Base-by-base conservation (phyloP, 37 sponge, comb jelly and placozoan species). In the Hormiphora californensis region DNA sequence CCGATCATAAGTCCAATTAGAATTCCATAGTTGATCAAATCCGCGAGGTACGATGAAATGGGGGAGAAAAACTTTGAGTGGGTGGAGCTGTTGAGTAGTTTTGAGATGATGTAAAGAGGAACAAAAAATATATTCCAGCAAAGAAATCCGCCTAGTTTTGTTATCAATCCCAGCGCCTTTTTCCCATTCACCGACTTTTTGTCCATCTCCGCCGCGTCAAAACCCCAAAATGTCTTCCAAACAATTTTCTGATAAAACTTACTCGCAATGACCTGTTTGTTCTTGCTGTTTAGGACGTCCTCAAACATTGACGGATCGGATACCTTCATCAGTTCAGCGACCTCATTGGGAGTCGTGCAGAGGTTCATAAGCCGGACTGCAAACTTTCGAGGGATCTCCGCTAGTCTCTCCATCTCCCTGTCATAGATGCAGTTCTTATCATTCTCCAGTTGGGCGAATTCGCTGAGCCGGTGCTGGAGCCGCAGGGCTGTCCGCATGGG, bases 361-460 rank as follows among this genome's bases (percentile, higher is more conserved):
- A 30, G 30, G n/a, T 57, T 57, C 9, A 57, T 57, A 4, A 57
- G 61, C 9, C 4, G n/a, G 3, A 57, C 23, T 4, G 23, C 61
- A 12, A 57, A 57, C 5, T 57, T 15, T 57, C 61, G n/a, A 30
- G 23, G 61, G 23, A 57, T 15, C 9, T 15, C 17, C 27, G n/a
- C 61, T 30, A 57, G n/a, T 30, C 27, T 30, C 23, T 57, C 61
- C 5, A 57, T 57, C 23, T 30, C 27, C 61, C 61, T 57, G 61
- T 57, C 61, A 30, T 57, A 57, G 61, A 57, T 57, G 61, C 30
- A 57, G 61, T 57, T 57, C 61, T 30, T 57, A 30, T 57, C 61
- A 12, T 57, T 57, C 61, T 57, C 61, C 61, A 19, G n/a, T 5
- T 12, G 7, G 23, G 61, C 61, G 61, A 28, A 57, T 12, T 57